These are phyloP conservation scores for Sebastolobus alascanus DNA, from an alignment of 2,797 vertebrate species.

Conservation along the genomic window DNA sequence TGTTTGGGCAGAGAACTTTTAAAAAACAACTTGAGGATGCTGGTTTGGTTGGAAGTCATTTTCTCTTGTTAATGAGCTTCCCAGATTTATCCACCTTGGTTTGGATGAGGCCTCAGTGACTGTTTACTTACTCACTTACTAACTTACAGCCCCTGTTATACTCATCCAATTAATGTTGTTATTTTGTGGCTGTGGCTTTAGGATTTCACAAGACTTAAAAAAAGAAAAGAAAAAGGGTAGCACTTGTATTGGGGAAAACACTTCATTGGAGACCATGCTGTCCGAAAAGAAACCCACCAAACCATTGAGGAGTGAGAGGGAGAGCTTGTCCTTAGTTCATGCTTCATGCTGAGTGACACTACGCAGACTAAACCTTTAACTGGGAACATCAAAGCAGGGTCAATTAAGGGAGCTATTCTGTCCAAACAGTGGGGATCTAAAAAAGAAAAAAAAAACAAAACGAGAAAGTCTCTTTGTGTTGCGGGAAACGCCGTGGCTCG, in stretches of 20 bases:
- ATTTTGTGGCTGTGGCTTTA: constrained; percentile 61
- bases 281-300: neutral
- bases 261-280: constrained; percentile 10
- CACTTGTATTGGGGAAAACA: constrained; percentile 26
- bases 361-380: constrained; percentile 72
- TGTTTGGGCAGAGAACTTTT: neutral
- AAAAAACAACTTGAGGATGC: constrained; percentile 32
- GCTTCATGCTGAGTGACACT: constrained; percentile 74
- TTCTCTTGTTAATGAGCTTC: constrained; percentile 47
- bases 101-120: constrained; percentile 63
- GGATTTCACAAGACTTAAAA: constrained; percentile 32
- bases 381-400: constrained; percentile 69
- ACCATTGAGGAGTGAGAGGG: constrained; percentile 15
- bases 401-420: constrained; percentile 68
- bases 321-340: constrained; percentile 65
- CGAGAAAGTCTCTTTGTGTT: constrained; percentile 59
- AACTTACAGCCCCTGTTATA: constrained; percentile 38
- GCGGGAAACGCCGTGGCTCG: constrained; percentile 56
- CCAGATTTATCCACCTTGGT: constrained; percentile 64
- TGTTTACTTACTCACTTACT: constrained; percentile 64
- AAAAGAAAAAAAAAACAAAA: constrained; percentile 1
- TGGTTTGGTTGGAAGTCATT: constrained; percentile 47
- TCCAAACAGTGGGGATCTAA: constrained; percentile 58
- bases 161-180: constrained; percentile 62
- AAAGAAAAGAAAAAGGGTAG: neutral